These are phyloP conservation scores for Turnix velox DNA, from an alignment of 2,113 vertebrate genomes.

Conservation along the genomic window DNA sequence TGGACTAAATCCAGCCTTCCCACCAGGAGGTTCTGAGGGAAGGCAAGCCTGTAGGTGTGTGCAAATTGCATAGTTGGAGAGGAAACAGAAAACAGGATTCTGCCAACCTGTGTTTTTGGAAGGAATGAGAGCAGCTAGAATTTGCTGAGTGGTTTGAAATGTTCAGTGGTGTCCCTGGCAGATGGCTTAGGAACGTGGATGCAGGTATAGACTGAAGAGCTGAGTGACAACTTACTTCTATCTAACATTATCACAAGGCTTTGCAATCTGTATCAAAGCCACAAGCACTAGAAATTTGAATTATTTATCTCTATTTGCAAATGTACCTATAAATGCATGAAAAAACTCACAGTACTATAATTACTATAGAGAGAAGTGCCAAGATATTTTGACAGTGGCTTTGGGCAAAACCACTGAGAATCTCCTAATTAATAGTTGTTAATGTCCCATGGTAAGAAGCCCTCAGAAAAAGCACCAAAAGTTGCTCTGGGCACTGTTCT, in stretches of 20 bases:
- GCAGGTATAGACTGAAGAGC: not conserved
- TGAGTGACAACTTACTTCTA: not conserved
- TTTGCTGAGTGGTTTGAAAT: not conserved
- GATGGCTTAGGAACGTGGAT: not conserved
- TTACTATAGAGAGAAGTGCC: not conserved
- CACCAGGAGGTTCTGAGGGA: not conserved
- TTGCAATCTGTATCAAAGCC: not conserved
- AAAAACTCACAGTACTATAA: not conserved
- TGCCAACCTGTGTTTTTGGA: not conserved
- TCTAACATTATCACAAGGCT: not conserved
- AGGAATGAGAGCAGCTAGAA: not conserved
- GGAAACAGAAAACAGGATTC: not conserved
- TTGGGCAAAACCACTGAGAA: not conserved
- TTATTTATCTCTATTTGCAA: not conserved
- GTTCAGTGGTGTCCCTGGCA: not conserved
- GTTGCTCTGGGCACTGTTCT: not conserved
- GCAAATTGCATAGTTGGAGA: not conserved
- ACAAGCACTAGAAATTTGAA: not conserved
- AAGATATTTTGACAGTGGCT: not conserved
- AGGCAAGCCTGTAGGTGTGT: not conserved
- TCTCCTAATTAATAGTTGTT: not conserved
- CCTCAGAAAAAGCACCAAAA: not conserved
- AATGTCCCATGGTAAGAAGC: not conserved
- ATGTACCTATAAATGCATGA: not conserved
- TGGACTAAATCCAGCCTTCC: not conserved